Evolutionary conservation across 2,797 vertebrate genomes (phyloP).

Genomic region (Lutjanus argentimaculatus): DNA sequence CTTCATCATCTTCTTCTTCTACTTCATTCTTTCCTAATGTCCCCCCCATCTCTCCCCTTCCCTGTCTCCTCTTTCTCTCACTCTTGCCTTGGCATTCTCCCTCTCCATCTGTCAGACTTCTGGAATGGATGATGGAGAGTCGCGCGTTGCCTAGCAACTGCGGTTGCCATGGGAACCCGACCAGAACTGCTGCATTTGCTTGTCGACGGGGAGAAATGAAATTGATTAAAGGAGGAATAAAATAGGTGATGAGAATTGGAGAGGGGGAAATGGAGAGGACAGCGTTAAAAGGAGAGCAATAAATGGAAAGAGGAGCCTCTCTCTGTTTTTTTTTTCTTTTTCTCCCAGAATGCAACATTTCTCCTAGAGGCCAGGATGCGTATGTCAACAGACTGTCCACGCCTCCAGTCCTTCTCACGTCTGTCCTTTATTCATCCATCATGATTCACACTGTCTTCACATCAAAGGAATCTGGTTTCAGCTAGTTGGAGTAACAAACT

Average conservation of each 20-base stretch:
- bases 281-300: constrained; percentile 24
- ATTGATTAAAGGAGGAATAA: constrained; percentile 86
- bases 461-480: constrained; percentile 13
- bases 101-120: constrained; percentile 85
- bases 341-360: constrained; percentile 53
- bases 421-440: constrained; percentile 51
- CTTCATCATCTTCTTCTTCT: not conserved
- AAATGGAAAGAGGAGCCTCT: constrained; percentile 8
- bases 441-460: constrained; percentile 45
- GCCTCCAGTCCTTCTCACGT: constrained; percentile 43
- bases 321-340: not conserved
- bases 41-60: not conserved
- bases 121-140: constrained; percentile 90
- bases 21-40: constrained; percentile 22
- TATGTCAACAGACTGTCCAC: constrained; percentile 51
- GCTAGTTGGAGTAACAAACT: not conserved
- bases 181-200: constrained; percentile 82
- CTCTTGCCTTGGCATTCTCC: constrained; percentile 60
- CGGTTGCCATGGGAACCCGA: constrained; percentile 82
- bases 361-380: constrained; percentile 29
- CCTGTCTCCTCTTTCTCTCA: constrained; percentile 37
- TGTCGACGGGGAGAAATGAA: constrained; percentile 83
- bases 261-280: constrained; percentile 19
- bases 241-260: constrained; percentile 68
- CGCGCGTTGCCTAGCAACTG: constrained; percentile 88